Conservation (phyloP, 2,797 vertebrate genomes). For the Lithobates sylvaticus region DNA sequence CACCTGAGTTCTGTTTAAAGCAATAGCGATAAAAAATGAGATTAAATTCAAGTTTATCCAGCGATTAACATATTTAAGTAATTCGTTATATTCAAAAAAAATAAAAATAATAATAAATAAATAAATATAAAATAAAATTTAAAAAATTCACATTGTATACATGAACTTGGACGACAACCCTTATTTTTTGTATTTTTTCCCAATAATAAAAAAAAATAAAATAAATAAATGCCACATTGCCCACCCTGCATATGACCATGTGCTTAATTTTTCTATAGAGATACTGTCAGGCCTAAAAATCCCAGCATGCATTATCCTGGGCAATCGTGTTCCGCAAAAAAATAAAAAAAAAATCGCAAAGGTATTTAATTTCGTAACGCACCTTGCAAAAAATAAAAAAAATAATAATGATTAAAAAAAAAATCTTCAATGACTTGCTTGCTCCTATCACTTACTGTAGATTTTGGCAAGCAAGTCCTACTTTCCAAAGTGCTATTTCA, state of each 20-base stretch:
- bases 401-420: not conserved
- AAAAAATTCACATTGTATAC: not conserved
- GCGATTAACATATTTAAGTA: not conserved
- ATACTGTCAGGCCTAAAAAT: constrained; percentile 34
- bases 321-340: not conserved
- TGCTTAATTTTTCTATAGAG: constrained; percentile 3
- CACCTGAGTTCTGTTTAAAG: not conserved
- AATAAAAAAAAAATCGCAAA: not conserved
- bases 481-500: constrained; percentile 21
- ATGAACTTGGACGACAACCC: too few species aligned
- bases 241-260: not conserved
- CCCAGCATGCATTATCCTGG: not conserved
- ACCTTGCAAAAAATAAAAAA: not conserved
- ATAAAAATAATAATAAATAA: too few species aligned
- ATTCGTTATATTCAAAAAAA: not conserved
- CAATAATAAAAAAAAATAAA: not conserved
- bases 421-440: not conserved
- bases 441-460: not conserved
- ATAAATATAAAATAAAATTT: not conserved
- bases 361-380: not conserved
- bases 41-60: not conserved
- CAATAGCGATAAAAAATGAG: too few species aligned
- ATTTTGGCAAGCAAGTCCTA: not conserved
- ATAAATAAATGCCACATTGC: not conserved
- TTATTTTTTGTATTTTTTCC: not conserved